phyloP scores from a whole-genome alignment of 2,888 invertebrate species.

The Trichacis sp. region DNA sequence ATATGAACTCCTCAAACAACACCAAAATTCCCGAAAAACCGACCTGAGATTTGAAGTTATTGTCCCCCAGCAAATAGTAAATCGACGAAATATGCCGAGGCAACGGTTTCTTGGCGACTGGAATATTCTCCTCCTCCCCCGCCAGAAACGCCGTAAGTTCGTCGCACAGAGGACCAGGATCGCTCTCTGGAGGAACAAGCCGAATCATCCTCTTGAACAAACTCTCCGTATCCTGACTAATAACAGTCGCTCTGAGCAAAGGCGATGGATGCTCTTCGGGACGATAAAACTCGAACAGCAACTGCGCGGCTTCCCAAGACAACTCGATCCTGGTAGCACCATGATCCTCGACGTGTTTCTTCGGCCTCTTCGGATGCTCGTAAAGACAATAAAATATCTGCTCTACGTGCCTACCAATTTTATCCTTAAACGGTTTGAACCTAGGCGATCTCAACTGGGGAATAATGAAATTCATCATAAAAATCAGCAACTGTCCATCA shows the following conservation, averaged over 20 bases:
- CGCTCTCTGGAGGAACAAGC: constrained; percentile 77
- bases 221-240: constrained; percentile 85
- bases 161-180: constrained; percentile 75
- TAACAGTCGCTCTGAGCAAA: constrained; percentile 83
- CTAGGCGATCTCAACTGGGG: constrained; percentile 77
- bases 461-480: constrained; percentile 81
- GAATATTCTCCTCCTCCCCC: constrained; percentile 73
- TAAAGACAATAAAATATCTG: constrained; percentile 90
- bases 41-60: constrained; percentile 83
- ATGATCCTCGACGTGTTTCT: constrained; percentile 77
- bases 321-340: constrained; percentile 78
- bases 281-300: constrained; percentile 84
- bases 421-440: constrained; percentile 75
- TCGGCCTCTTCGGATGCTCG: constrained; percentile 75
- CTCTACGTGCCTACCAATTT: constrained; percentile 83
- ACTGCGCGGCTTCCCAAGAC: constrained; percentile 81
- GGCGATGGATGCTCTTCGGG: constrained; percentile 81
- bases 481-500: constrained; percentile 82
- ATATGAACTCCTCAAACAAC: too few relatives aligned
- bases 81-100: constrained; percentile 78
- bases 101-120: constrained; percentile 71
- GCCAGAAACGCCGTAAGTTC: constrained; percentile 78
- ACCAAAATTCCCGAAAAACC: too few relatives aligned
- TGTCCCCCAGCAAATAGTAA: constrained; percentile 93
- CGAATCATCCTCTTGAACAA: constrained; percentile 79